A percentile compares a stretch with the other conserved stretches of the same genome.
Conservation (phyloP, 1,140 invertebrate species). For the Papilio polytes region DNA sequence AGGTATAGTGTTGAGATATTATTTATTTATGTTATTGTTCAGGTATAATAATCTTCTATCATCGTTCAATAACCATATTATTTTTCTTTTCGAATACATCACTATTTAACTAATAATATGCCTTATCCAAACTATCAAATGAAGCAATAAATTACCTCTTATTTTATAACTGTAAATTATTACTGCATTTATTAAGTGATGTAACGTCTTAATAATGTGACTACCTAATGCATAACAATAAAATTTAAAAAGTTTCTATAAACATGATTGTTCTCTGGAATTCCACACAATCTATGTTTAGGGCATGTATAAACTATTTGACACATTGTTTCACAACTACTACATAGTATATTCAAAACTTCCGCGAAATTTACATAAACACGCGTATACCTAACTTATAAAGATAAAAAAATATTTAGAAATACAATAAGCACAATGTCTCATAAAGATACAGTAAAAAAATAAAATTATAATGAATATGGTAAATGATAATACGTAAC, state of each 20-base stretch:
- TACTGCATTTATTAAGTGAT: neutral
- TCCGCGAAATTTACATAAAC: neutral
- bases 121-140: too few relatives aligned
- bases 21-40: too few relatives aligned
- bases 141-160: too few relatives aligned
- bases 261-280: conserved; percentile 1
- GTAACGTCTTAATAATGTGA: neutral
- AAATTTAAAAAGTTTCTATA: neutral
- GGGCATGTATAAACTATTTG: neutral
- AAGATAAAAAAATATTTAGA: neutral
- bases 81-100: too few relatives aligned
- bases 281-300: neutral
- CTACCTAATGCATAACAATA: neutral
- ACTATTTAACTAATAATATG: too few relatives aligned
- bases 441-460: too few relatives aligned
- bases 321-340: neutral
- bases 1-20: too few relatives aligned
- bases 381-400: neutral
- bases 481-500: too few relatives aligned
- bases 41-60: too few relatives aligned
- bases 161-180: neutral
- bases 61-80: too few relatives aligned
- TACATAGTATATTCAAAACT: conserved; percentile 26
- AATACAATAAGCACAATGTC: too few relatives aligned
- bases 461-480: neutral